phyloP scores from a whole-genome alignment of 2,888 invertebrate species.

The Eubasilissa splendida region DNA sequence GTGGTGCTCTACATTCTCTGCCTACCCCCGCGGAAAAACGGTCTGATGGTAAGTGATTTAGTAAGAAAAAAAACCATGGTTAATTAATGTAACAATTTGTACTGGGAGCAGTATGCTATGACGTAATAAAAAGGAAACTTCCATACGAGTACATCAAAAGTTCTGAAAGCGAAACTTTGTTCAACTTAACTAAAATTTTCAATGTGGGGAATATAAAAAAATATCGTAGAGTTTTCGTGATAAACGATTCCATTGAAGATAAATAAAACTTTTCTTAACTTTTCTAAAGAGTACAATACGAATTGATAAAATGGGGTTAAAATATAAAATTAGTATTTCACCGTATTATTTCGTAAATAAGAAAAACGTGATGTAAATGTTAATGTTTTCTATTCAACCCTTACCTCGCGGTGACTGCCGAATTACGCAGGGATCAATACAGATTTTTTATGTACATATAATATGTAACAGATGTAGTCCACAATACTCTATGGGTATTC shows the following conservation, averaged over 20 bases:
- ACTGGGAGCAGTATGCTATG: neutral
- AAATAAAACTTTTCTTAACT: neutral
- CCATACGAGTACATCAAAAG: neutral
- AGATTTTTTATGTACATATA: no score
- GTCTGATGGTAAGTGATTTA: neutral
- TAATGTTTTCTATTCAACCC: no score
- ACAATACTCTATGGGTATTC: no score
- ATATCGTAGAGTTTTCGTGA: neutral
- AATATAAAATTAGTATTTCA: neutral
- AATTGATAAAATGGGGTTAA: neutral
- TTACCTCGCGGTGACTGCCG: no score
- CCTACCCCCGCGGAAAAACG: no score
- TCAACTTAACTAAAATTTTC: neutral
- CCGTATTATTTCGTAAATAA: neutral
- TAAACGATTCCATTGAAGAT: constrained; percentile 2
- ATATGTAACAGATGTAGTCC: no score
- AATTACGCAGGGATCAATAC: no score
- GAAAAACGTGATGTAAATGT: no score
- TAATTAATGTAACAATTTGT: neutral
- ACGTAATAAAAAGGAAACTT: neutral
- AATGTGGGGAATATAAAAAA: no score
- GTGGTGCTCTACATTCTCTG: no score
- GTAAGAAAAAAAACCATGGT: neutral
- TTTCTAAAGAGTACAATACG: neutral
- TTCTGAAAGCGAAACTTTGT: neutral